A percentile compares a stretch with the other conserved stretches of the same genome.
phyloP scores from a whole-genome alignment of 2,888 invertebrate species.

The Amphipyra tragopoginis region DNA sequence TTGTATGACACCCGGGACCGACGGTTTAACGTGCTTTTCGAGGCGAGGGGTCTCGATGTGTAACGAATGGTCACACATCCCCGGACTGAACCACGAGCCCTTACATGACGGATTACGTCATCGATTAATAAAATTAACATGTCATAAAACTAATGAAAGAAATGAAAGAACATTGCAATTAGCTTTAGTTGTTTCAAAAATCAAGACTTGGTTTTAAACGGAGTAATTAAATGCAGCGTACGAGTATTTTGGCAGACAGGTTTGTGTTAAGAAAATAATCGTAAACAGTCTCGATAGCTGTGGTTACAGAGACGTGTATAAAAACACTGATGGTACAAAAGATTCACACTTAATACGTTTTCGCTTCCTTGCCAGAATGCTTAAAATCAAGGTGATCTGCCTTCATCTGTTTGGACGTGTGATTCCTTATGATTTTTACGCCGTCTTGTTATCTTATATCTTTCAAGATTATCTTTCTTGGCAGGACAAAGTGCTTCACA shows the following conservation, averaged over 20 bases:
- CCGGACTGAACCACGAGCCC: too few species aligned
- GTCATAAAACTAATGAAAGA: too few species aligned
- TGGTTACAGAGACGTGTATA: slow-evolving; percentile 20
- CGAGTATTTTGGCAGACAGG: slow-evolving; percentile 36
- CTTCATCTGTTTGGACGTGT: slow-evolving; percentile 41
- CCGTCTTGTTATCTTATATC: slow-evolving; percentile 31
- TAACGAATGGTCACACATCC: too few species aligned
- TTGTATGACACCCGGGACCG: too few species aligned
- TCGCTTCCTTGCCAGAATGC: slow-evolving; percentile 45
- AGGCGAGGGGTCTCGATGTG: too few species aligned
- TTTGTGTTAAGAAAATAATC: slow-evolving; percentile 43
- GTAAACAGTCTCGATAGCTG: slow-evolving; percentile 39
- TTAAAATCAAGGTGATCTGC: slow-evolving; percentile 51
- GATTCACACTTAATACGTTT: slow-evolving; percentile 30
- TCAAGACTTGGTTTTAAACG: slow-evolving; percentile 19
- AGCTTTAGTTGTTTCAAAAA: slow-evolving; percentile 5
- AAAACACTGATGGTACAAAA: slow-evolving; percentile 37
- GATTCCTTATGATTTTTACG: slow-evolving; percentile 41
- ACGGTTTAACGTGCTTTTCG: too few species aligned
- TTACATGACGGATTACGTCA: too few species aligned
- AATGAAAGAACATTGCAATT: slow-evolving; percentile 5
- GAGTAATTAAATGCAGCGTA: slow-evolving; percentile 29
- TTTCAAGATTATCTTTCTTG: slow-evolving; percentile 32
- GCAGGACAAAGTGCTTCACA: slow-evolving; percentile 23
- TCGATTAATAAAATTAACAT: slow-evolving; percentile 10